Evolutionary conservation across 2,888 invertebrate genomes (phyloP), one percentile per base, ranked within the genome.

Genomic region (Polylopha cassiicola): DNA sequence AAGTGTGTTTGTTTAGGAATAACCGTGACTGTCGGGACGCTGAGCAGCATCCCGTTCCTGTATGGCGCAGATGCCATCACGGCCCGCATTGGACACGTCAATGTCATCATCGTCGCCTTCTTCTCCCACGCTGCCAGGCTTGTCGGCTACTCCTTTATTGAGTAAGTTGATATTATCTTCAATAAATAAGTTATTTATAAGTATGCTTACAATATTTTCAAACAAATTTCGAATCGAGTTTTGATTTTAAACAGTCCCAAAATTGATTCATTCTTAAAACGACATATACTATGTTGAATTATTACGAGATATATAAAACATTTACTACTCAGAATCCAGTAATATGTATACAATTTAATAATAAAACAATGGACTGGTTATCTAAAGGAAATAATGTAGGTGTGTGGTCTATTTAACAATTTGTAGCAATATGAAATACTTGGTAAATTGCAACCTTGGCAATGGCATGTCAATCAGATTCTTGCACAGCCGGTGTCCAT

Each of bases 61-160:
- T 94, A 93, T 70, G 91, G 93, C 7, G 92, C 95, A 6, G 95
- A 95, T 61, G 89, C 89, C 71, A 93, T 96, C 63, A 93, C 95
- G 15, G 89, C 90, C 55, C 90, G 90, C 65, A 88, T 95, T 58
- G 95, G 95, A 9, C 92, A 94, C 70, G 92, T 94, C 48, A 94
- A 93, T 78, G 89, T 95, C 58, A 92, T 95, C 73, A 91, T 94
- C 49, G 87, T 93, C 43, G 94, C 95, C 47, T 94, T 95, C 84
- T 91, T 94, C 78, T 92, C 93, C 54, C 95, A 95, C 80, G 92
- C 94, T 34, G 90, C 91, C 37, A 88, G 95, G 55, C 87, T 94
- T 39, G 91, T 93, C 55, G 93, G 94, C 46, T 95, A 95, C 76
- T 94, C 95, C 9, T 91, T 92, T 62, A 94, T 95, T 53, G 92